Conservation (phyloP, 2,888 invertebrate genomes). For the Microplitis deprimator region DNA sequence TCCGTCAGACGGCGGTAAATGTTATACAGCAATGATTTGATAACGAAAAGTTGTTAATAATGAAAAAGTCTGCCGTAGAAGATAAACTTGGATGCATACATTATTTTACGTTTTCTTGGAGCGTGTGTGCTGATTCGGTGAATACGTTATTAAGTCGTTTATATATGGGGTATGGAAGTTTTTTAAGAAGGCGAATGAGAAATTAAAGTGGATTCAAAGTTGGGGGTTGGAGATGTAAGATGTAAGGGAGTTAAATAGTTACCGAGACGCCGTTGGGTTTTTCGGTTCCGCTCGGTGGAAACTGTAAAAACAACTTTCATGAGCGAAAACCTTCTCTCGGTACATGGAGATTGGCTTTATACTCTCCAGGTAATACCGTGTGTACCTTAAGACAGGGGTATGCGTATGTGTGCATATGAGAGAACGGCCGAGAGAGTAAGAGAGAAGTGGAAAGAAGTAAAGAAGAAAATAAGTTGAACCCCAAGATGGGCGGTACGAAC, state of each 20-base stretch:
- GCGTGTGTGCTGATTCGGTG: background rate
- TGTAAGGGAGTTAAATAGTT: slow-evolving; percentile 38
- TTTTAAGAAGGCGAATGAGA: slow-evolving; percentile 2
- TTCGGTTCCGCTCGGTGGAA: slow-evolving; percentile 22
- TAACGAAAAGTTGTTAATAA: too few species aligned
- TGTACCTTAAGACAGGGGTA: background rate
- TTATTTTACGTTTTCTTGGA: background rate
- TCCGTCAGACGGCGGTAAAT: too few species aligned
- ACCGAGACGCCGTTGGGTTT: slow-evolving; percentile 30
- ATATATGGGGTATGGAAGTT: background rate
- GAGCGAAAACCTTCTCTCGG: slow-evolving; percentile 26
- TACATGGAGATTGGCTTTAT: slow-evolving; percentile 19
- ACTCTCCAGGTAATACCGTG: slow-evolving; percentile 13
- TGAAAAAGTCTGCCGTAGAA: too few species aligned
- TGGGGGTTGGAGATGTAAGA: slow-evolving; percentile 17
- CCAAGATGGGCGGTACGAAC: slow-evolving; percentile 62
- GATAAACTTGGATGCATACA: too few species aligned
- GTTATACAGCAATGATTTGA: too few species aligned
- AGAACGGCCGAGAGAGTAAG: background rate
- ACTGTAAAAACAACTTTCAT: slow-evolving; percentile 41
- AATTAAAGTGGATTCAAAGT: background rate
- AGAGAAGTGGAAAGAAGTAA: slow-evolving; percentile 37
- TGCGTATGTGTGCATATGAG: background rate
- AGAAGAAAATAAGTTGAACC: slow-evolving; percentile 37
- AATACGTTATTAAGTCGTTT: background rate